phyloP scores from a whole-genome alignment of 2,113 vertebrate genomes.

The Cricetomys ansorgei region DNA sequence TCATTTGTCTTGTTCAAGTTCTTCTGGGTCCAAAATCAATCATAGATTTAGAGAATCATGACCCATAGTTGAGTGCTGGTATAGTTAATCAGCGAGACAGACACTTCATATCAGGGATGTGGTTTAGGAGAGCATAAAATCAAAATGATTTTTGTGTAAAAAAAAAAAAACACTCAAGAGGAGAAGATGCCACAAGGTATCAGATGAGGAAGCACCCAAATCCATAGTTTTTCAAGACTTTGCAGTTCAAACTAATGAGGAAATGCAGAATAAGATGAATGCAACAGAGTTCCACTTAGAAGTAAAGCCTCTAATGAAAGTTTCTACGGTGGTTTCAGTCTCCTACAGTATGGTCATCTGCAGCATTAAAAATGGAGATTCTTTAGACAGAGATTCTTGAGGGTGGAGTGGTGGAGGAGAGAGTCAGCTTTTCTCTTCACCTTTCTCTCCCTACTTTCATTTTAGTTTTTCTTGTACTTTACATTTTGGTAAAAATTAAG shows the following conservation, averaged over 20 bases:
- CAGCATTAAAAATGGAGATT: constrained; percentile 55
- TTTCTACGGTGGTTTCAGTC: constrained; percentile 43
- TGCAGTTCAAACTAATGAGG: neutral
- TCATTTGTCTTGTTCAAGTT: constrained; percentile 82
- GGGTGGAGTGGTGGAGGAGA: too few relatives aligned
- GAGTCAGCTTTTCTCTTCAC: constrained; percentile 25
- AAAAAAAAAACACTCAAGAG: neutral
- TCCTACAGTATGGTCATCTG: neutral
- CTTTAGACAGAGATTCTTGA: neutral
- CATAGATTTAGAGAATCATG: constrained; percentile 70
- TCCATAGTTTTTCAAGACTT: neutral
- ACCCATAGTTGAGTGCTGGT: constrained; percentile 45
- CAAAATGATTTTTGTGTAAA: neutral
- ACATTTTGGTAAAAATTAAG: constrained; percentile 73
- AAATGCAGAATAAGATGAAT: neutral
- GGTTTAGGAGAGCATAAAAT: neutral
- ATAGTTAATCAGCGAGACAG: constrained; percentile 2
- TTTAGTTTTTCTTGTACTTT: constrained; percentile 76
- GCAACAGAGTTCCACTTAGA: neutral
- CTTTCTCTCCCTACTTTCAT: constrained; percentile 42
- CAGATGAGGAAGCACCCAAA: neutral
- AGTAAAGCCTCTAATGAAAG: constrained; percentile 38
- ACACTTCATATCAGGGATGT: constrained; percentile 13
- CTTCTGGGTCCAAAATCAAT: constrained; percentile 79
- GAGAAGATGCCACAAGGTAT: neutral